These are phyloP conservation scores for Trichogramma evanescens DNA, from an alignment of 2,888 invertebrate genomes.

Conservation along the genomic window DNA sequence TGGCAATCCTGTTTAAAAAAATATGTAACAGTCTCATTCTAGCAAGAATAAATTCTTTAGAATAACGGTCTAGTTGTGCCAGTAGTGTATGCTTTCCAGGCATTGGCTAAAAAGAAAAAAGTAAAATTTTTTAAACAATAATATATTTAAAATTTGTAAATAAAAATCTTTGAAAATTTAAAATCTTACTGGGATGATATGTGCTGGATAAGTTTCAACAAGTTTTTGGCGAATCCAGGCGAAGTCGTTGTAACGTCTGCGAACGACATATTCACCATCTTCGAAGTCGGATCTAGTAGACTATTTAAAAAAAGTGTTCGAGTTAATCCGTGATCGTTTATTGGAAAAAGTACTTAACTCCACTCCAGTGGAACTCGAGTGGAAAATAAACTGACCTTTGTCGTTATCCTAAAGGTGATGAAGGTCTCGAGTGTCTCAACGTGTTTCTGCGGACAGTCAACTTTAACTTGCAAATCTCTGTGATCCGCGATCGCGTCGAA, in stretches of 20 bases:
- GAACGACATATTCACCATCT: slow-evolving; percentile 58
- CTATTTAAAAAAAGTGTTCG: slow-evolving; percentile 36
- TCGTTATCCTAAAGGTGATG: slow-evolving; percentile 63
- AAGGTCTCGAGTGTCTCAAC: slow-evolving; percentile 65
- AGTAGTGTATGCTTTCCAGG: slow-evolving; percentile 64
- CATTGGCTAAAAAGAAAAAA: slow-evolving; percentile 52
- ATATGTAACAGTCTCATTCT: slow-evolving; percentile 61
- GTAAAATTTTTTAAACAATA: slow-evolving; percentile 4
- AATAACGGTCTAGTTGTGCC: slow-evolving; percentile 63
- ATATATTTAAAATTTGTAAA: neutral
- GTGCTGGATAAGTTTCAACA: slow-evolving; percentile 59
- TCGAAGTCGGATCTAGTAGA: slow-evolving; percentile 59
- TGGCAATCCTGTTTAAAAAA: slow-evolving; percentile 59
- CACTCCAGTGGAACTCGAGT: neutral
- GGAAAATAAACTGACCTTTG: slow-evolving; percentile 49
- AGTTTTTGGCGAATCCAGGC: slow-evolving; percentile 62
- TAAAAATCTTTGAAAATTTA: neutral
- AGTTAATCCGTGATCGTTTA: neutral
- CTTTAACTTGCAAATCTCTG: slow-evolving; percentile 58
- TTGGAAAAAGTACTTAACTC: neutral
- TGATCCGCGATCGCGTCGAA: slow-evolving; percentile 48
- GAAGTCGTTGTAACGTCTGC: slow-evolving; percentile 67
- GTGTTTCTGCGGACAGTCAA: slow-evolving; percentile 69
- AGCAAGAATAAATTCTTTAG: slow-evolving; percentile 61
- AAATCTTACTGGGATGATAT: slow-evolving; percentile 59